phyloP scores from a whole-genome alignment of 2,888 invertebrate genomes.

The Orchesellides sinensis region DNA sequence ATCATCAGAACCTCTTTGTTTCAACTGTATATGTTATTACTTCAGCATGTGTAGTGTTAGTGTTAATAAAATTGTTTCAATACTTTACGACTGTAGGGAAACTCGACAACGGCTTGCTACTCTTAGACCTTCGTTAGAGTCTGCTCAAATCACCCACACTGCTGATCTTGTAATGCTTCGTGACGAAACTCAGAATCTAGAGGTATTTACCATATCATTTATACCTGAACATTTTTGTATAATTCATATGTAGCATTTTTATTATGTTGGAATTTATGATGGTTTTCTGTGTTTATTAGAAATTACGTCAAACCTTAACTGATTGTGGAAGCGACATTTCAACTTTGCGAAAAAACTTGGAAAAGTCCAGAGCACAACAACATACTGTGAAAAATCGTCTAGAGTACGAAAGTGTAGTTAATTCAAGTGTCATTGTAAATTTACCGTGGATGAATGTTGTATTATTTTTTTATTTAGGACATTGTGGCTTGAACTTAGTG shows the following conservation, averaged over 20 bases:
- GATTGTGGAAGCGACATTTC: not conserved
- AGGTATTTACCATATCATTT: not conserved
- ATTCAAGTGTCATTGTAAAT: not conserved
- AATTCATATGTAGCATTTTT: too few relatives aligned
- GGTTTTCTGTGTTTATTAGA: not conserved
- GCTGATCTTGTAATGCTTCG: not conserved
- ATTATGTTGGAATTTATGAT: not conserved
- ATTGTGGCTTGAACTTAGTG: constrained; percentile 23
- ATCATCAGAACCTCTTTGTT: too few relatives aligned
- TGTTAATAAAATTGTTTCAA: not conserved
- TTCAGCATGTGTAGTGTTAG: not conserved
- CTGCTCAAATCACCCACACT: not conserved
- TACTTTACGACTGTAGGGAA: too few relatives aligned
- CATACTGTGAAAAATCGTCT: not conserved
- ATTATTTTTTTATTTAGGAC: not conserved
- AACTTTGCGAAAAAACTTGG: not conserved
- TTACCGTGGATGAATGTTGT: too few relatives aligned
- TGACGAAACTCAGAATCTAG: not conserved
- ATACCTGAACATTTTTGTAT: too few relatives aligned
- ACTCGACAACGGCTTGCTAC: not conserved
- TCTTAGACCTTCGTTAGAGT: not conserved
- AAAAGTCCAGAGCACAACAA: not conserved
- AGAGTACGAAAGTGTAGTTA: constrained; percentile 3
- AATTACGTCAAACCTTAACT: not conserved
- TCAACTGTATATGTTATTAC: not conserved